Evolutionary conservation across 2,888 invertebrate genomes (phyloP), one percentile per base, ranked within the genome.

Genomic region (Philopedon plagiatum): DNA sequence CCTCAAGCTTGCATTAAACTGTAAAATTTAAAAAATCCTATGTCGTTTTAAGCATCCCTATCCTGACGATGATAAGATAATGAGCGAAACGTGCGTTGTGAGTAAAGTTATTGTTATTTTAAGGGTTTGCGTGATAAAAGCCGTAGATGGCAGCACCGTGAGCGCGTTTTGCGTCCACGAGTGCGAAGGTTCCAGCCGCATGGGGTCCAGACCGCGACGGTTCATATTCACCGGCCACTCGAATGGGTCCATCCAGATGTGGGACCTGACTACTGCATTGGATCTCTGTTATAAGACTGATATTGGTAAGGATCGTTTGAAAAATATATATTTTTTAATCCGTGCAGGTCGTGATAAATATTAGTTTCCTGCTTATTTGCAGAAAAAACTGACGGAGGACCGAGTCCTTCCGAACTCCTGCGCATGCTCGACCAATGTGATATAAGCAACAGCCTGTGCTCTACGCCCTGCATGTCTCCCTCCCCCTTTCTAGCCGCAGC

Each of bases 81-180:
- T n/a, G n/a, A n/a, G n/a, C n/a, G n/a, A n/a, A n/a, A n/a, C n/a
- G n/a, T n/a, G n/a, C n/a, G n/a, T n/a, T n/a, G n/a, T n/a, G n/a
- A n/a, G n/a, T n/a, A n/a, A n/a, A n/a, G n/a, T n/a, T n/a, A n/a
- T n/a, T n/a, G n/a, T n/a, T n/a, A 18, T 63, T 71, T 68, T 8
- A 85, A 93, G 98, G 79, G 95, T 98, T 19, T 98, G 98, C 86
- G 93, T 96, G 4, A 96, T 99, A 76, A 93, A 94, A 79, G 96
- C 98, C 0, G 97, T 98, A 15, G 99, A 99, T 87, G 93, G 93
- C 0, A 95, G 96, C 9, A 93, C 94, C 11, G 96, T 99, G 66
- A 97, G 96, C 63, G 95, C 97, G 13, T 99, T 98, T 87, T 95
- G 95, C 84, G 97, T 98, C 9, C 98, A 98, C 81, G 98, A 99